Evolutionary conservation across 2,797 vertebrate genomes (phyloP).

Genomic region (Hypotaenidia okinawae): DNA sequence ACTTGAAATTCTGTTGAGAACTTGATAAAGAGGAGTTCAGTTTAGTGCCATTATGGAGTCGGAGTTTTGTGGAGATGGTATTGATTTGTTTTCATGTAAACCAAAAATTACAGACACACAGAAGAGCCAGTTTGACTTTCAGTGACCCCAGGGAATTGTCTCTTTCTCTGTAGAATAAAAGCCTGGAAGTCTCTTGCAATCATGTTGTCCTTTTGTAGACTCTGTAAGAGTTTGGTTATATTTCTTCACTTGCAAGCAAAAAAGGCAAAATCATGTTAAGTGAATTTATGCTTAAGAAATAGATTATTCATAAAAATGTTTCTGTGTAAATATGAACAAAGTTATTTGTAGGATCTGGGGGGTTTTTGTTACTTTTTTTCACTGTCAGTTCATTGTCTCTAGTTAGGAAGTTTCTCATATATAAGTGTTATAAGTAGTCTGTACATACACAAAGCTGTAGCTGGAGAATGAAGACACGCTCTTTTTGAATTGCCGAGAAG

Average conservation of each 20-base stretch:
- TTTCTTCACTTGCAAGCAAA: not conserved
- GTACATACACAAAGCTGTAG: not conserved
- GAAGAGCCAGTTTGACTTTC: constrained; percentile 29
- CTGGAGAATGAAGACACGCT: not conserved
- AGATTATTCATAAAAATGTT: constrained; percentile 81
- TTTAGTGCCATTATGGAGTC: constrained; percentile 11
- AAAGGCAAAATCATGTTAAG: not conserved
- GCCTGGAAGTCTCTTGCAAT: constrained; percentile 18
- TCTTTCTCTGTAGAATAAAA: constrained; percentile 49
- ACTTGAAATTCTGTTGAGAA: constrained; percentile 39
- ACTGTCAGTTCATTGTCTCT: not conserved
- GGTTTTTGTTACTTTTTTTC: constrained; percentile 20
- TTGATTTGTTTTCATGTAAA: constrained; percentile 64
- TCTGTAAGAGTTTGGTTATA: not conserved
- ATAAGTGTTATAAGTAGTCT: not conserved
- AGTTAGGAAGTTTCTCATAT: not conserved
- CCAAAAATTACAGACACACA: constrained; percentile 39
- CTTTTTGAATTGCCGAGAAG: not conserved
- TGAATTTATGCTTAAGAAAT: constrained; percentile 64
- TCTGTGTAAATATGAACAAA: constrained; percentile 64
- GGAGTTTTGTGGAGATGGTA: not conserved
- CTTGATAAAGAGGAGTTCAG: constrained; percentile 38
- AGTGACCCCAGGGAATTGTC: constrained; percentile 31
- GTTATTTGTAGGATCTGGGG: constrained; percentile 65
- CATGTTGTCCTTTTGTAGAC: not conserved